A percentile compares a stretch with the other conserved stretches of the same genome.
Evolutionary conservation across 2,888 invertebrate species (phyloP).

Genomic region (Patella ulyssiponensis): DNA sequence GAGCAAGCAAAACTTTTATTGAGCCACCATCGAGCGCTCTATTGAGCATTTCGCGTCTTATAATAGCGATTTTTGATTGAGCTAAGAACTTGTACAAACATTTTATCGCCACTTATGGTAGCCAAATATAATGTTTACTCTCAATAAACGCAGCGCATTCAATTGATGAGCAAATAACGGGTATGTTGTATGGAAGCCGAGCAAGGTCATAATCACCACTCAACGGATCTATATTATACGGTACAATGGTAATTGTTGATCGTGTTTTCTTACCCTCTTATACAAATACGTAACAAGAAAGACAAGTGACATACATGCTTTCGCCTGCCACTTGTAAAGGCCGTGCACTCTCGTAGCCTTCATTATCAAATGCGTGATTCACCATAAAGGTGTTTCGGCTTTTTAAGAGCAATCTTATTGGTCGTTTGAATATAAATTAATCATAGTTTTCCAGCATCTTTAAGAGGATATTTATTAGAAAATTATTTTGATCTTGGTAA

Average conservation of each 20-base stretch:
- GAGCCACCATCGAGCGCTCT: background rate
- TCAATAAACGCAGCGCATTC: background rate
- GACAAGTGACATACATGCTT: no score
- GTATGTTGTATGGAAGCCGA: no score
- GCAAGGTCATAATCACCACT: slow-evolving; percentile 11
- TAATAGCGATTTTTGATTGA: slow-evolving; percentile 7
- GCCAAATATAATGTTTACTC: slow-evolving; percentile 12
- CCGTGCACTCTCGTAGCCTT: no score
- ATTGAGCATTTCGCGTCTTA: slow-evolving; percentile 1
- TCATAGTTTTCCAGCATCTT: no score
- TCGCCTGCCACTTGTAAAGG: no score
- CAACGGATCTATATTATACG: background rate
- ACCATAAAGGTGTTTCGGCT: no score
- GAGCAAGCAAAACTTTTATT: no score
- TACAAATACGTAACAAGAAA: slow-evolving; percentile 7
- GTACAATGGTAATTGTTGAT: background rate
- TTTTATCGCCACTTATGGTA: slow-evolving; percentile 1
- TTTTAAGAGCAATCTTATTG: no score
- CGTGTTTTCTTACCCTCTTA: slow-evolving; percentile 6
- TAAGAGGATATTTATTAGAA: no score
- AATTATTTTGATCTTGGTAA: no score
- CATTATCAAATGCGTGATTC: no score
- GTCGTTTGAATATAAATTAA: no score
- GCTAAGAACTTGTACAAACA: slow-evolving; percentile 9
- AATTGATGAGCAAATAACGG: slow-evolving; percentile 1